These are phyloP conservation scores for Azemiops feae DNA, from an alignment of 2,113 vertebrate species.

Conservation along the genomic window DNA sequence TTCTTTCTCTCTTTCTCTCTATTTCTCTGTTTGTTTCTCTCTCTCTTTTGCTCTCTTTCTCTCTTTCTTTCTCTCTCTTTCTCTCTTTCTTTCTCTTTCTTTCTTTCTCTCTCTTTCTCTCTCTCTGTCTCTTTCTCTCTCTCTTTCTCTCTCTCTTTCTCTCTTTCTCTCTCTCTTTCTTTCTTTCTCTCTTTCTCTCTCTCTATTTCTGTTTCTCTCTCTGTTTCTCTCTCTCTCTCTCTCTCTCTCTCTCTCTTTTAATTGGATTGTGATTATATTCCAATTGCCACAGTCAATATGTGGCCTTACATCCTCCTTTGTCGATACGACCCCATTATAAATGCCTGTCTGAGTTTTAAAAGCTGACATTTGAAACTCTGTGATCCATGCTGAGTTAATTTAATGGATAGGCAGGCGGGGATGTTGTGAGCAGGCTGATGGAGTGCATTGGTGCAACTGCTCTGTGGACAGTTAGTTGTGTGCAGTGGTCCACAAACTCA, in stretches of 20 bases:
- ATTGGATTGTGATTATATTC: constrained; percentile 63
- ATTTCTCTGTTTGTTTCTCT: too few species aligned
- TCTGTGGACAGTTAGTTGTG: background rate
- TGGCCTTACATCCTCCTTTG: constrained; percentile 27
- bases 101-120: too few species aligned
- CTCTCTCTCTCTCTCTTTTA: background rate
- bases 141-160: too few species aligned
- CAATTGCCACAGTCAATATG: constrained; percentile 40
- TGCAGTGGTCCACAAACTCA: background rate
- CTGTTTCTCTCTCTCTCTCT: background rate
- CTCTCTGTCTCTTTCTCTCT: too few species aligned
- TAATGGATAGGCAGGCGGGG: constrained; percentile 5
- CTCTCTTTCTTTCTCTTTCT: too few species aligned
- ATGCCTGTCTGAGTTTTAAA: constrained; percentile 36
- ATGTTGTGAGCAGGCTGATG: constrained; percentile 10
- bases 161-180: rapidly evolving
- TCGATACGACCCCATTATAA: constrained; percentile 39
- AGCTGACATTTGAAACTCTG: constrained; percentile 1
- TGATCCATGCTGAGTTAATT: constrained; percentile 41
- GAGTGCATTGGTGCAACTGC: background rate
- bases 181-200: rapidly evolving
- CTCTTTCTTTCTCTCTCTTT: too few species aligned
- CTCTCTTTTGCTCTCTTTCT: too few species aligned
- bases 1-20: too few species aligned
- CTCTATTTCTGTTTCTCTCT: too few species aligned